Percentiles rank a stretch among this genome's conserved stretches.
phyloP scores from a whole-genome alignment of 2,888 invertebrate genomes.

The Yponomeuta cagnagella region DNA sequence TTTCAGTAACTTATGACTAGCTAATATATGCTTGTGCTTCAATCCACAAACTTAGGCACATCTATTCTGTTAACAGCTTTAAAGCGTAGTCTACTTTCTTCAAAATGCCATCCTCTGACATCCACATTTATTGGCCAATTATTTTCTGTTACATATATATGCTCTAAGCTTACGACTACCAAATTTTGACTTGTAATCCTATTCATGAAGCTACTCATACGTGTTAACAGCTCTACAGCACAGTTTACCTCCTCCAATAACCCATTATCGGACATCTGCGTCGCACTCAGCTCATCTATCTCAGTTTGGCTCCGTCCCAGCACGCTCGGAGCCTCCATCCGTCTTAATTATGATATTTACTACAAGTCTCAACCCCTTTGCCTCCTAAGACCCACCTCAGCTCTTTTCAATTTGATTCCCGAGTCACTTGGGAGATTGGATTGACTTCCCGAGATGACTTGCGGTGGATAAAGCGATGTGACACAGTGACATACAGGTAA shows the following conservation, averaged over 20 bases:
- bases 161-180: no score
- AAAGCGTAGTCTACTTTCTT: no score
- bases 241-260: neutral
- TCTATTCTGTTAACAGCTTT: no score
- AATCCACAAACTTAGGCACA: no score
- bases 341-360: slow-evolving; percentile 1
- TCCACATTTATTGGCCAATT: no score
- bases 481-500: neutral
- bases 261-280: neutral
- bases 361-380: neutral
- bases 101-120: no score
- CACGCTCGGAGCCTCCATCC: neutral
- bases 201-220: no score
- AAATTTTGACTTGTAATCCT: no score
- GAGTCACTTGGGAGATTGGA: slow-evolving; percentile 7
- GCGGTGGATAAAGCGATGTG: neutral
- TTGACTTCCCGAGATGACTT: neutral
- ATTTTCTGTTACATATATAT: no score
- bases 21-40: no score
- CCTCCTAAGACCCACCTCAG: neutral
- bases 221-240: no score
- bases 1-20: no score
- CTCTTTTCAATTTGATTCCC: neutral
- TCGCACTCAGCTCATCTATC: slow-evolving; percentile 3
- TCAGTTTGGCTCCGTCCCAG: slow-evolving; percentile 1